Conservation (phyloP, 1,140 invertebrate species). For the Caenorhabditis remanei region DNA sequence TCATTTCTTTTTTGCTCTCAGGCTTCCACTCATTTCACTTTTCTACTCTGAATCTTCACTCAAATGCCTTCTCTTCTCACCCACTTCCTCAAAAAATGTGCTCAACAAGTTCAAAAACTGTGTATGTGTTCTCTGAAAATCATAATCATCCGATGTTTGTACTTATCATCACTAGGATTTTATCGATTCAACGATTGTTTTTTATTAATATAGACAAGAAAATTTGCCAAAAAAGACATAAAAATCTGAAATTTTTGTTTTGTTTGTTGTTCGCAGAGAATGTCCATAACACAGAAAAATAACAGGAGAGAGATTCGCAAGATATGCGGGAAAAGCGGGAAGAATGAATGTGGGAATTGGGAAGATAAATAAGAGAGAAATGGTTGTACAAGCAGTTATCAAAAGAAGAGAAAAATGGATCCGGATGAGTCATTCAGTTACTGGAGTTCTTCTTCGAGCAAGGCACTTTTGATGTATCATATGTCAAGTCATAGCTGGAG, state of each 20-base stretch:
- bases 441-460: slow-evolving; percentile 9
- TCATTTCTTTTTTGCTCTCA: slow-evolving; percentile 18
- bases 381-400: slow-evolving; percentile 11
- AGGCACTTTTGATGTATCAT: slow-evolving; percentile 18
- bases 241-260: background rate
- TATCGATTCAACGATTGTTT: background rate
- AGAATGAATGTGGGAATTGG: background rate
- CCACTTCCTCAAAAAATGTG: slow-evolving; percentile 23
- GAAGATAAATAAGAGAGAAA: background rate
- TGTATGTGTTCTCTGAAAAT: slow-evolving; percentile 30
- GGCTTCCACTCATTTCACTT: slow-evolving; percentile 36
- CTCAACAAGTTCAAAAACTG: slow-evolving; percentile 25
- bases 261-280: background rate
- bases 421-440: slow-evolving; percentile 19
- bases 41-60: slow-evolving; percentile 37
- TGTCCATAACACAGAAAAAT: slow-evolving; percentile 34
- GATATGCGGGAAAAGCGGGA: slow-evolving; percentile 47
- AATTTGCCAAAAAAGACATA: slow-evolving; percentile 31
- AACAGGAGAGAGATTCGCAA: slow-evolving; percentile 9
- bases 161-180: background rate
- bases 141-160: background rate
- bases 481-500: slow-evolving; percentile 61
- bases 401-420: background rate
- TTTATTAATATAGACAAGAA: slow-evolving; percentile 47
- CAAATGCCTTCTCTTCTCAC: background rate